phyloP scores from a whole-genome alignment of 2,797 vertebrate species.

The Siniperca obscura region DNA sequence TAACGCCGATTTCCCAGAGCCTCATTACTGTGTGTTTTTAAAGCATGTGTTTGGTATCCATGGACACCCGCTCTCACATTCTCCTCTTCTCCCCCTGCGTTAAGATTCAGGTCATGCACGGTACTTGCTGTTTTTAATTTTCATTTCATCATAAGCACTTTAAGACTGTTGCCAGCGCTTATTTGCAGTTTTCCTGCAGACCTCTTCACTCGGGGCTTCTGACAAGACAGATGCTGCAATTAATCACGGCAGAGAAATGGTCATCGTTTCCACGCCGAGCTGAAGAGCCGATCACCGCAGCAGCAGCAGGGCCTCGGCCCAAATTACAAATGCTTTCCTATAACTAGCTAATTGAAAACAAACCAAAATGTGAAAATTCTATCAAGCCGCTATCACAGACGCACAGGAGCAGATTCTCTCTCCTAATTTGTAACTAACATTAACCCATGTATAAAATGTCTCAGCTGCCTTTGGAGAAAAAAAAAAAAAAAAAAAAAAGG shows the following conservation, averaged over 20 bases:
- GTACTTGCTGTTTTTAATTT: constrained; percentile 99
- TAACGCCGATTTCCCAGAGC: constrained; percentile 87
- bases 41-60: constrained; percentile 84
- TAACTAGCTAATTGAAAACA: constrained; percentile 82
- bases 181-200: constrained; percentile 98
- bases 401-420: constrained; percentile 63
- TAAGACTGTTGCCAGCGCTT: constrained; percentile 98
- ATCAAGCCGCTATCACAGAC: constrained; percentile 73
- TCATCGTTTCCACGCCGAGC: constrained; percentile 84
- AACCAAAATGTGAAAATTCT: constrained; percentile 75
- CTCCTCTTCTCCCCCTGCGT: constrained; percentile 82
- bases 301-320: constrained; percentile 60
- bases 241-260: constrained; percentile 96
- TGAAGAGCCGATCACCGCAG: constrained; percentile 65
- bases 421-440: constrained; percentile 74
- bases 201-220: constrained; percentile 94
- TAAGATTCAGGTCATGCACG: constrained; percentile 94
- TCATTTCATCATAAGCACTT: constrained; percentile 99
- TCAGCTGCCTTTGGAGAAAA: constrained; percentile 63
- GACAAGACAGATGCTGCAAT: constrained; percentile 99
- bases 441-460: constrained; percentile 71
- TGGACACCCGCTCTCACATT: constrained; percentile 82
- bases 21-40: constrained; percentile 89
- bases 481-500: constrained; percentile 47
- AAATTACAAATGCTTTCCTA: constrained; percentile 77